Evolutionary conservation across 2,888 invertebrate genomes (phyloP).

Genomic region (Coecobrya sp.): DNA sequence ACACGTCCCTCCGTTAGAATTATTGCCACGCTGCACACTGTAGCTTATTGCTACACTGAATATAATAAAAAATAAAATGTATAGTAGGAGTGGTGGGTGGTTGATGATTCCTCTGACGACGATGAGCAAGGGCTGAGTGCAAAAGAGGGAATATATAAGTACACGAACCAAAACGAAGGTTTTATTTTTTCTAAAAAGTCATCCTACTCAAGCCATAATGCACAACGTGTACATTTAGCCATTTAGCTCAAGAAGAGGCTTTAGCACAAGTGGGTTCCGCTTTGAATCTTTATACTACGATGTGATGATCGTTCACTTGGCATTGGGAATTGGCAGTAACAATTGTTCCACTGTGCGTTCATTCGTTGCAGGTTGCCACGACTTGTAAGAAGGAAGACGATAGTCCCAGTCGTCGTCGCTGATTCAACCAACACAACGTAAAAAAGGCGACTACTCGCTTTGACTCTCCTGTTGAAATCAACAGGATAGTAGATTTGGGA

Average conservation of each 20-base stretch:
- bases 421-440: background rate
- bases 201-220: background rate
- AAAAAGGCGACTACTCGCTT: background rate
- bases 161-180: slow-evolving; percentile 26
- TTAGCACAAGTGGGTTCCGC: slow-evolving; percentile 22
- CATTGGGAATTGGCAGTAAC: slow-evolving; percentile 40
- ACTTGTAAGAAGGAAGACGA: slow-evolving; percentile 1
- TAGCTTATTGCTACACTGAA: background rate
- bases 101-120: background rate
- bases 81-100: background rate
- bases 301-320: slow-evolving; percentile 34
- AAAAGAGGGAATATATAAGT: background rate
- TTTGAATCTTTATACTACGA: background rate
- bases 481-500: slow-evolving; percentile 26
- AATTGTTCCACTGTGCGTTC: background rate
- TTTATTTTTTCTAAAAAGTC: slow-evolving; percentile 30
- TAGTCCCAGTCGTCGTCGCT: background rate
- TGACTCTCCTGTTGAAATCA: slow-evolving; percentile 11
- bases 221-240: background rate
- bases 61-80: background rate
- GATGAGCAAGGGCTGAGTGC: background rate
- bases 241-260: slow-evolving; percentile 2
- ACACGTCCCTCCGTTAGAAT: background rate
- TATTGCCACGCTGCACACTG: background rate
- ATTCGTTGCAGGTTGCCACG: slow-evolving; percentile 3